These are phyloP conservation scores for Scophthalmus maximus DNA, from an alignment of 2,113 vertebrate species.

Conservation along the genomic window DNA sequence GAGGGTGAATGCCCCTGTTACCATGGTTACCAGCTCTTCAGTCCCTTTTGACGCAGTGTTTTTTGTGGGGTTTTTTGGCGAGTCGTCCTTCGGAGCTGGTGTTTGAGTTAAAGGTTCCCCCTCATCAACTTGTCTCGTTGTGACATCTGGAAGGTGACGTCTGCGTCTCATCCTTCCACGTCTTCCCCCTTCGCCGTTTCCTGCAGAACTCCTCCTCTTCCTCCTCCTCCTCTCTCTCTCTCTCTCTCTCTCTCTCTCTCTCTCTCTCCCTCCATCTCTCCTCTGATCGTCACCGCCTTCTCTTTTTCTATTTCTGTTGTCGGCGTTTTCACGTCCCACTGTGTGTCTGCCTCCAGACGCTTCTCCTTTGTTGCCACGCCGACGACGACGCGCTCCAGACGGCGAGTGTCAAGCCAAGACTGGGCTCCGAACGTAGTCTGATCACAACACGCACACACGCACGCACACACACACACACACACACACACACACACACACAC, in stretches of 20 bases:
- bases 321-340: conserved; percentile 38
- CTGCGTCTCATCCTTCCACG: neutral
- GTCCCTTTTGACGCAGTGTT: conserved; percentile 15
- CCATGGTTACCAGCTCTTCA: conserved; percentile 52
- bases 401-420: conserved; percentile 67
- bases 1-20: conserved; percentile 50
- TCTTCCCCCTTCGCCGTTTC: neutral
- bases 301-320: conserved; percentile 46
- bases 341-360: conserved; percentile 62
- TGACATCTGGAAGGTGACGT: neutral
- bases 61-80: neutral
- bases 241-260: neutral
- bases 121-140: neutral
- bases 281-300: conserved; percentile 14
- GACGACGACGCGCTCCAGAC: conserved; percentile 76
- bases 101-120: conserved; percentile 17
- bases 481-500: conserved; percentile 20
- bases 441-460: conserved; percentile 18
- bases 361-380: conserved; percentile 71
- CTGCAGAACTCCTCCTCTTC: neutral
- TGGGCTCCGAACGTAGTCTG: conserved; percentile 40
- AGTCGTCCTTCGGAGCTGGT: neutral
- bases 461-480: conserved; percentile 11
- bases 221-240: neutral
- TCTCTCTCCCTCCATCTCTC: neutral